Percentiles rank a stretch among this genome's conserved stretches.
Conservation (phyloP, 2,113 vertebrate genomes). For the Sebastes fasciatus region DNA sequence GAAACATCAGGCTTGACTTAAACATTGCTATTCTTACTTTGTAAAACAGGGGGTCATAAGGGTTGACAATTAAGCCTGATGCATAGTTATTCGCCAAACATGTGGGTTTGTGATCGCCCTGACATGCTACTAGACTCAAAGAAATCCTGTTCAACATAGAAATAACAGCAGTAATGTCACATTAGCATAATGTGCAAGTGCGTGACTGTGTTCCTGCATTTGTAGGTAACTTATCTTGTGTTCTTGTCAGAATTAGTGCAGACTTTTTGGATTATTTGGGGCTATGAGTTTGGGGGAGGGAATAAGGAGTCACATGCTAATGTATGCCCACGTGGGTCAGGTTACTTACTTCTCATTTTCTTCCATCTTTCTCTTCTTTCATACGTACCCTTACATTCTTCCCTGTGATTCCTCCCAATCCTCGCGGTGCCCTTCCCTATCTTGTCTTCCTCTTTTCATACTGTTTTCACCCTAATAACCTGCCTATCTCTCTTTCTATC, state of each 20-base stretch:
- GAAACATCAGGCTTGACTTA: too few species aligned
- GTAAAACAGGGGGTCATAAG: too few species aligned
- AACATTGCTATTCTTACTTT: too few species aligned
- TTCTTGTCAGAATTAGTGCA: not conserved
- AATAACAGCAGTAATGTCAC: constrained; percentile 20
- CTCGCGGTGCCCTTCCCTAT: not conserved
- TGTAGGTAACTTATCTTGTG: not conserved
- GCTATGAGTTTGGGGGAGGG: not conserved
- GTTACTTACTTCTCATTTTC: not conserved
- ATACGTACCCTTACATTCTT: not conserved
- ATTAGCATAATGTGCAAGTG: not conserved
- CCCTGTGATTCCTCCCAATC: not conserved
- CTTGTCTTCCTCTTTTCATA: not conserved
- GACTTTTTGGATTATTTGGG: not conserved
- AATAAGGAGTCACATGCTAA: not conserved
- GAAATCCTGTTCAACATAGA: constrained; percentile 16
- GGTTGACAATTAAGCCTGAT: not conserved
- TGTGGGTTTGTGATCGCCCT: not conserved
- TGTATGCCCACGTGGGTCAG: not conserved
- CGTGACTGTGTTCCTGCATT: not conserved
- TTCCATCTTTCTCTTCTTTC: not conserved
- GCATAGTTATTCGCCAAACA: not conserved
- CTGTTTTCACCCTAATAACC: not conserved
- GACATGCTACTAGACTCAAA: constrained; percentile 9
- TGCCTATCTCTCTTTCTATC: constrained; percentile 41